phyloP scores from a whole-genome alignment of 2,888 invertebrate genomes.

The Phyto melanocephala region DNA sequence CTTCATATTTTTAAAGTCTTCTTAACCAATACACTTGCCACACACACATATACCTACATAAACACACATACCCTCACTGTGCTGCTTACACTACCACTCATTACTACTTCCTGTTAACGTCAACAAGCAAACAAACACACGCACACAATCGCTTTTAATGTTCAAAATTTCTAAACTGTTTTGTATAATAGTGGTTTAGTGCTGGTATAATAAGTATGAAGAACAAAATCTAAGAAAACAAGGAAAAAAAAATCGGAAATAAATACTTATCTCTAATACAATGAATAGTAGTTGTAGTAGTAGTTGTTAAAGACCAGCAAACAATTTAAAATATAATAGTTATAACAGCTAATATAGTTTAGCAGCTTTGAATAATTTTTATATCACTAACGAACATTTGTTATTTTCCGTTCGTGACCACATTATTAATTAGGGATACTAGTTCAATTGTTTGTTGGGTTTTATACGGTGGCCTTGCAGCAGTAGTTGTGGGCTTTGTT shows the following conservation, averaged over 20 bases:
- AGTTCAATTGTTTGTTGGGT: slow-evolving; percentile 8
- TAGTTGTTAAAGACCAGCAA: slow-evolving; percentile 31
- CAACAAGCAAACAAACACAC: background rate
- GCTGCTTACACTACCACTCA: background rate
- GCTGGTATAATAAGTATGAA: slow-evolving; percentile 22
- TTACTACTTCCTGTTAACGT: background rate
- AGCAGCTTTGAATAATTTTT: no score
- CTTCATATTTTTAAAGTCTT: background rate
- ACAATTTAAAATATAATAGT: background rate
- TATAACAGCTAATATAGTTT: no score
- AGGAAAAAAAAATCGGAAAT: slow-evolving; percentile 44
- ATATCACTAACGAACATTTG: no score
- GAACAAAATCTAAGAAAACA: background rate
- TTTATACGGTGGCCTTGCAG: background rate
- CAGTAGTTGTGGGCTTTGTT: background rate
- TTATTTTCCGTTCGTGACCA: no score
- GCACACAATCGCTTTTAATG: slow-evolving; percentile 16
- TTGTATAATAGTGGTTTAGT: slow-evolving; percentile 44
- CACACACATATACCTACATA: no score
- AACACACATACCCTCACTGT: background rate
- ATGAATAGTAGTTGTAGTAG: slow-evolving; percentile 22
- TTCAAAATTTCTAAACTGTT: slow-evolving; percentile 56
- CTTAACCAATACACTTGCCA: background rate
- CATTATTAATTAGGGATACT: no score
- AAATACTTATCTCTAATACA: slow-evolving; percentile 50